These are phyloP conservation scores for Pica pica DNA, from an alignment of 2,113 vertebrate genomes.

Conservation along the genomic window DNA sequence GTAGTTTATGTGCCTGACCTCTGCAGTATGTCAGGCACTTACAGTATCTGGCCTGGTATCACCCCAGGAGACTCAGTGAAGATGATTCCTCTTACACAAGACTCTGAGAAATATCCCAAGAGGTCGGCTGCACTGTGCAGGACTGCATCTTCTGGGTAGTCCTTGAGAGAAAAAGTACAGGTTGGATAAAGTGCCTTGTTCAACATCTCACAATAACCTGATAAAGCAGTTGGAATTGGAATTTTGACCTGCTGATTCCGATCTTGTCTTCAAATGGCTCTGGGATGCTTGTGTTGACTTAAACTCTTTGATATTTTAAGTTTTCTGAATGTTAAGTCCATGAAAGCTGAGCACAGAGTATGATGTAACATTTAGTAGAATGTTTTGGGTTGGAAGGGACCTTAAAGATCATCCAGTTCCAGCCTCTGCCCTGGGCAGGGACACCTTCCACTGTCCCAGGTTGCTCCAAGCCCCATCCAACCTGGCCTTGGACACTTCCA, in stretches of 20 bases:
- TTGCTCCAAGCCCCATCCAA: rapidly evolving
- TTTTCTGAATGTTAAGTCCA: background rate
- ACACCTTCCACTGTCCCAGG: background rate
- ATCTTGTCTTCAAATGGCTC: background rate
- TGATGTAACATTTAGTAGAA: background rate
- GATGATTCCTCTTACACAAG: background rate
- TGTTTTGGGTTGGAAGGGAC: background rate
- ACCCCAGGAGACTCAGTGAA: background rate
- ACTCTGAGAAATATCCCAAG: background rate
- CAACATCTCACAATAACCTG: background rate
- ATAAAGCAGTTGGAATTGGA: background rate
- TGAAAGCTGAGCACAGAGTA: background rate
- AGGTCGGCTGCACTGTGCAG: background rate
- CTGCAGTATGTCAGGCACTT: conserved; percentile 28
- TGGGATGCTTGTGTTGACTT: background rate
- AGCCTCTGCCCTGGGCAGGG: background rate
- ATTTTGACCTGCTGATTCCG: background rate
- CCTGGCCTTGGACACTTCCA: background rate
- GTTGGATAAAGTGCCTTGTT: background rate
- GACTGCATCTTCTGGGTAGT: background rate
- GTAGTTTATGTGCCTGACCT: conserved; percentile 48
- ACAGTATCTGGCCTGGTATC: background rate
- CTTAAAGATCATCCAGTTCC: background rate
- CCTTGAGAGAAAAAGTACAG: background rate
- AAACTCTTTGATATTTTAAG: background rate